Conservation (phyloP, 1,140 invertebrate species). For the Pissodes strobi region DNA sequence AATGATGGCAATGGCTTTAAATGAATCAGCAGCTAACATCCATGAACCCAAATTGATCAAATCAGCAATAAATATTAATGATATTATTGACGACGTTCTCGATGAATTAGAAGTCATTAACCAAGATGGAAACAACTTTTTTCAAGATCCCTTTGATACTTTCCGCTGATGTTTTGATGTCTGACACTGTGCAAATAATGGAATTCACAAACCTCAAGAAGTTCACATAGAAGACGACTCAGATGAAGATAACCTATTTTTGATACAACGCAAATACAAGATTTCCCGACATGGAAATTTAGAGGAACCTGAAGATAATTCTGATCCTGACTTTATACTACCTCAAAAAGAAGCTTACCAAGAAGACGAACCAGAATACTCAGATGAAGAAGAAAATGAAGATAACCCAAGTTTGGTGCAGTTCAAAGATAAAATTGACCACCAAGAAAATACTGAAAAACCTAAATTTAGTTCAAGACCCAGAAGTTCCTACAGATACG, state of each 20-base stretch:
- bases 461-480: conserved; percentile 1
- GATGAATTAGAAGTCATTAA: conserved; percentile 4
- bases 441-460: neutral
- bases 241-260: neutral
- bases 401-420: neutral
- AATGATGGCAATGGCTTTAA: no score
- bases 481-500: neutral
- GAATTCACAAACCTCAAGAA: neutral
- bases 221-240: neutral
- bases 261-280: neutral
- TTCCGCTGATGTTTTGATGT: neutral
- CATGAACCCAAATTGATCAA: no score
- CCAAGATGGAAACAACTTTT: neutral
- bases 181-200: neutral
- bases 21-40: no score
- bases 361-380: neutral
- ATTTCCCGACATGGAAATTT: neutral
- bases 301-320: neutral
- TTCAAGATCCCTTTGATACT: conserved; percentile 3
- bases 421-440: neutral
- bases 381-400: conserved; percentile 4
- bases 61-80: no score
- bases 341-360: neutral
- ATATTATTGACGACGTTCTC: neutral
- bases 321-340: no score